Base-by-base conservation (phyloP, 2,113 vertebrate species). In the Ceyx margarethae region DNA sequence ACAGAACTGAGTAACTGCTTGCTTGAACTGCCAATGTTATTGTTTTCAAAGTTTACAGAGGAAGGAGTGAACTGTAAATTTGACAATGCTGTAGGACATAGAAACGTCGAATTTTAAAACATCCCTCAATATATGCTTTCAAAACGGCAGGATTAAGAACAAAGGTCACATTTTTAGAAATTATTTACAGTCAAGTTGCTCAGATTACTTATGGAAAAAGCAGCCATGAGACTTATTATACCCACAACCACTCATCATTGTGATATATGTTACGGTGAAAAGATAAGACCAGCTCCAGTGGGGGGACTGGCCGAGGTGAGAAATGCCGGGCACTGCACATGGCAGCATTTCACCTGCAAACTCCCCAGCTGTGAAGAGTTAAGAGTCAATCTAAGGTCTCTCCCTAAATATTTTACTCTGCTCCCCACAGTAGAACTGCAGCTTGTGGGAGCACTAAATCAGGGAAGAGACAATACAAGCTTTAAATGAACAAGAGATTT, bases 1-100 rank as follows among this genome's bases (percentile, higher is more conserved):
- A 83, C 81, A 87, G 91, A 94, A 89, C 80, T 78, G 92, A 96
- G 60, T 71, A 96, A 89, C 50, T 77, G 53, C 72, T 96, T 94
- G 84, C 83, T 95, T 89, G 80, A 89, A 85, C 66, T 96, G 91
- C 85, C 89, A 85, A 11, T 74, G 42, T 90, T 68, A 82, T 92
- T 85, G 87, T 85, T 86, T 95, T 81, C 61, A 82, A 86, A 95
- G 69, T 72, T 94, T 89, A 77, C 77, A 91, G 81, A 95, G 92
- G 53, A 65, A 83, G 54, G 53, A 76, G 11, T 53, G 57, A 53
- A 56, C 45, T 95, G 37, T 91, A 96, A 96, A 95, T 94, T 62
- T 94, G 80, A 86, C 42, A 53, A 29, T 60, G 72, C 33, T 89
- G 51, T 50, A 93, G 40, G 46, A 48, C 68, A 91, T 11, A 80